Base-by-base conservation (phyloP, 2,797 vertebrate species). In the Hydrocynus forskahlii region DNA sequence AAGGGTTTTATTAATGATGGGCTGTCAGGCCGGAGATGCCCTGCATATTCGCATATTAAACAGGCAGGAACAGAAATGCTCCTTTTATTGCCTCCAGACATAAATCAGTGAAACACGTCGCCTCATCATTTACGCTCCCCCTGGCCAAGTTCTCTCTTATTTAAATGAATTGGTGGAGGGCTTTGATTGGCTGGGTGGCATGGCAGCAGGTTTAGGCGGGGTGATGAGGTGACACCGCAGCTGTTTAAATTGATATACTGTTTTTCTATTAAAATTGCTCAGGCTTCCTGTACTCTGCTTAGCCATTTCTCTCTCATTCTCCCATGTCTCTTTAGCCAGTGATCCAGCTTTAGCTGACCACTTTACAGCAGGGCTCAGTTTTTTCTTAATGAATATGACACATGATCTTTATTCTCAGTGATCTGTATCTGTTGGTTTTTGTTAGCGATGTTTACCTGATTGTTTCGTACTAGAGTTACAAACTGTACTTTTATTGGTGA, bases 11-110 rank as follows among this genome's bases (percentile, higher is more conserved):
- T 98, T 99, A 99, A 99, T 99, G 97, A 96, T 94, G 95, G 95
- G 95, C 96, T 99, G 97, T 99, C 98, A 97, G 96, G 92, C 94
- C 94, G 92, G 96, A 96, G 97, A 97, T 97, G 96, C 97, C 99
- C 96, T 98, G 97, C 97, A 99, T 99, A 98, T 98, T 99, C 96
- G 97, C 98, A 99, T 99, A 99, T 99, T 99, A 99, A 99, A 99
- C 96, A 99, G 97, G 95, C 95, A 92, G 96, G 95, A 96, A 95
- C 96, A 96, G 96, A 94, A 96, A 95, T 95, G 96, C 96, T 95
- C 95, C 93, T 96, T 99, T 99, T 98, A 99, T 99, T 97, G 96
- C 96, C 94, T 92, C 95, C 95, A 95, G 96, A 96, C 97, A 99
- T 99, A 99, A 99, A 99, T 99, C 97, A 99, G 97, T 95, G 97